phyloP scores from a whole-genome alignment of 2,113 vertebrate genomes.

The Microcebus tavaratra region DNA sequence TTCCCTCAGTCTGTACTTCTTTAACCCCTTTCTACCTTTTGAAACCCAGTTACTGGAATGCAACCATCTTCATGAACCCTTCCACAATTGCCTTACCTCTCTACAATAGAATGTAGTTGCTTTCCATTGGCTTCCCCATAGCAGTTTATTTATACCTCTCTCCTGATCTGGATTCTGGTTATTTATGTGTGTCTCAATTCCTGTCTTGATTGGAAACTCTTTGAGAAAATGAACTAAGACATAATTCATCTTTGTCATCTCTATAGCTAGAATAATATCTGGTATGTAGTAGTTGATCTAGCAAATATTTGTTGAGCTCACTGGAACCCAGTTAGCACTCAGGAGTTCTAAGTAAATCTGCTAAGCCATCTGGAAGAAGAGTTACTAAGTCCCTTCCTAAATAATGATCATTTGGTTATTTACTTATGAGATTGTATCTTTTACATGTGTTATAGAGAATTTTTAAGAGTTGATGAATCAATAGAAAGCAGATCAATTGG shows the following conservation, averaged over 20 bases:
- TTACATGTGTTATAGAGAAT: neutral
- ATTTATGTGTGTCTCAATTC: neutral
- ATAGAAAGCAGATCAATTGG: neutral
- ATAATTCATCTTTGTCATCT: neutral
- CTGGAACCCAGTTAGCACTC: neutral
- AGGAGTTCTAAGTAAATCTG: neutral
- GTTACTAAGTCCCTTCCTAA: neutral
- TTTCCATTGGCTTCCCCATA: neutral
- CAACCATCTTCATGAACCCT: neutral
- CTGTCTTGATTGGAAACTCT: neutral
- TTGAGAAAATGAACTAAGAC: neutral
- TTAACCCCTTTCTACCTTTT: neutral
- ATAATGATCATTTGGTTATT: neutral
- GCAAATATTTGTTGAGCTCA: conserved; percentile 22
- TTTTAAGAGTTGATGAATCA: neutral
- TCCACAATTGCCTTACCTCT: neutral
- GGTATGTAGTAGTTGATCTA: neutral
- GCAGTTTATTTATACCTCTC: neutral
- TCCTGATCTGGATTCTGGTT: neutral
- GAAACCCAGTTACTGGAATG: neutral
- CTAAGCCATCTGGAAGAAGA: neutral
- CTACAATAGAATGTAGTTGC: too few species aligned
- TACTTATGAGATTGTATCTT: neutral
- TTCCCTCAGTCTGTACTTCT: neutral
- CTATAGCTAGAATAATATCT: neutral